Percentiles rank a stretch among this genome's conserved stretches.
Conservation (phyloP, 23 tunicate species). For the Trididemnum nubilum region DNA sequence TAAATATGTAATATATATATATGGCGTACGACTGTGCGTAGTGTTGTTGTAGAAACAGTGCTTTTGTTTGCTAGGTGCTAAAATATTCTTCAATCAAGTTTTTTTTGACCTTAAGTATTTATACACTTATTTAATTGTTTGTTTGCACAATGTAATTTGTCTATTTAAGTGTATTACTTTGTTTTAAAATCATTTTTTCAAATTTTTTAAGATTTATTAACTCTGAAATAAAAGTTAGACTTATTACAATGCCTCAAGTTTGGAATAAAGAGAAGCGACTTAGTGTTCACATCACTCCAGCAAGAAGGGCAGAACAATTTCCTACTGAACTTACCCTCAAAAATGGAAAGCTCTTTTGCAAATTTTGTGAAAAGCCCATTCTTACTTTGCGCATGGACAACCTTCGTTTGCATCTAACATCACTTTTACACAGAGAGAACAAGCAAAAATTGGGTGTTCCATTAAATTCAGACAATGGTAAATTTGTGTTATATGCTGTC, state of each 20-base stretch:
- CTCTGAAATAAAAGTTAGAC: too few species aligned
- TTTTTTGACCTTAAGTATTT: too few species aligned
- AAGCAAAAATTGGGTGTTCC: constrained; percentile 12
- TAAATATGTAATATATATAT: too few species aligned
- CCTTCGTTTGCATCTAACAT: constrained; percentile 31
- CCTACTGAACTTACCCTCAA: constrained; percentile 47
- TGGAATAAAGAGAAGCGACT: not conserved
- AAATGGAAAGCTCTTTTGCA: constrained; percentile 28
- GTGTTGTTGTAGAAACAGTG: too few species aligned
- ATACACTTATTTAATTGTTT: too few species aligned
- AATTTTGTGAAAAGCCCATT: constrained; percentile 38
- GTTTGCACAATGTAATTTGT: too few species aligned
- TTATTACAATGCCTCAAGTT: not conserved
- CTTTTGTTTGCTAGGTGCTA: too few species aligned
- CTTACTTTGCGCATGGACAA: constrained; percentile 30
- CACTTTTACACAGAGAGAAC: constrained; percentile 37
- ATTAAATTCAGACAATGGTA: constrained; percentile 9
- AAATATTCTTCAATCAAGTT: too few species aligned
- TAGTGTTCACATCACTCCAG: constrained; percentile 19
- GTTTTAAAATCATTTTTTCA: too few species aligned
- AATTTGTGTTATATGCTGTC: not conserved
- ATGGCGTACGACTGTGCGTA: too few species aligned
- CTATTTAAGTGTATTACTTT: too few species aligned
- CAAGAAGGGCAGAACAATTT: constrained; percentile 32
- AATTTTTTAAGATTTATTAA: too few species aligned